A percentile compares a stretch with the other conserved stretches of the same genome.
Conservation (phyloP, 2,888 invertebrate species). For the Agrotis puta region DNA sequence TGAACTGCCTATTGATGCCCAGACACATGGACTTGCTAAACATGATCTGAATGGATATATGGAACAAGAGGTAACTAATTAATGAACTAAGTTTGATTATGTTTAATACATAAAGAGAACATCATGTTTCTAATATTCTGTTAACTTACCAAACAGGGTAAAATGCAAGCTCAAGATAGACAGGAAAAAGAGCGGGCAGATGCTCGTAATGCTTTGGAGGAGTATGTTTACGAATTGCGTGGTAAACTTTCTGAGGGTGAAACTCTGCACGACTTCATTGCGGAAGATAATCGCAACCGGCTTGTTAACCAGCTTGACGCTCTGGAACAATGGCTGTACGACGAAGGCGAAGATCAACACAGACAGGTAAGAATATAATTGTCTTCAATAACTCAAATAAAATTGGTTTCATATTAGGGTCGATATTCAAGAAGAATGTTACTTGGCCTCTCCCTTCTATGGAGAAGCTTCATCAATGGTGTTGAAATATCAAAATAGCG, state of each 20-base stretch:
- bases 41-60: conserved; percentile 93
- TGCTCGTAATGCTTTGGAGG: conserved; percentile 99
- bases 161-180: conserved; percentile 96
- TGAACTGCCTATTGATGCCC: conserved; percentile 96
- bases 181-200: conserved; percentile 98
- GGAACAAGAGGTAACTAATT: conserved; percentile 94
- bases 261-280: conserved; percentile 94
- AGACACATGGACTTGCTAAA: conserved; percentile 93
- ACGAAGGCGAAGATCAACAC: conserved; percentile 97
- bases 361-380: conserved; percentile 76
- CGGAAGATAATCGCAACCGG: conserved; percentile 92
- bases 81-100: not conserved
- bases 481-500: not conserved
- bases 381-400: too few relatives aligned
- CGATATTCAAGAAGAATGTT: too few relatives aligned
- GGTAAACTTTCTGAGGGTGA: conserved; percentile 96
- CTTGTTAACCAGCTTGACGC: conserved; percentile 94
- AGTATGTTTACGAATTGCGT: conserved; percentile 99
- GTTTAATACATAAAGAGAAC: not conserved
- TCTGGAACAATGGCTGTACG: conserved; percentile 99
- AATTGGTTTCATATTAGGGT: too few relatives aligned
- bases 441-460: not conserved
- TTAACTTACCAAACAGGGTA: conserved; percentile 89
- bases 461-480: too few relatives aligned
- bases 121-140: not conserved